Base-by-base conservation (phyloP, 2,888 invertebrate species). In the Griposia aprilina region DNA sequence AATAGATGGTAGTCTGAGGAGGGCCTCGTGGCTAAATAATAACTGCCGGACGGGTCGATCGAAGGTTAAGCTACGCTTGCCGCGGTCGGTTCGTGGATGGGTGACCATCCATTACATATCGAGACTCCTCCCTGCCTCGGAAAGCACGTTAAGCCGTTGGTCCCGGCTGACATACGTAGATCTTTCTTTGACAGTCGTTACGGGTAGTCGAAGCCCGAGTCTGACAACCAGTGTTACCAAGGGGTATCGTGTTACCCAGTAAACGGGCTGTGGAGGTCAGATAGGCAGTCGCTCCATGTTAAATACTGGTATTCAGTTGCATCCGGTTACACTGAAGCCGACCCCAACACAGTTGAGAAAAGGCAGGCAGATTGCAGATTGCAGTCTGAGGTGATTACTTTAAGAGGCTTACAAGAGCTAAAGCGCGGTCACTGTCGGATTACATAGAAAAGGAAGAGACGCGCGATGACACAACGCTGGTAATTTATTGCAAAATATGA, bases 1-100 rank as follows among this genome's bases (percentile, higher is more conserved):
- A 69, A 82, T 83, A 83, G 84, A 83, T 50, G 59, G 83, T 57
- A 52, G 52, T 67, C 48, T 17, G 66, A 63, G 26, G 75, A 7
- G 36, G 36, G 23, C 11, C 30, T 30, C 20, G 13, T 36, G 62
- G 36, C 11, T 23, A 23, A 36, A 23, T 13, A 20, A 30, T 62
- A 62, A 62, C 11, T 20, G 62, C 20, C 11, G 2, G 6, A 13
- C 11, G 20, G 36, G 30, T 36, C 11, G 62, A 13, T 62, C 3
- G 20, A 13, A 3, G 23, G 23, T 23, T 36, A 36, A 23, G 36
- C 23, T 13, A 13, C 1, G 23, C 30, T 41, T 30, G 10, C 10
- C 59, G 59, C 26, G 26, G 26, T 59, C 59, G 6, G 26, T 15
- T n/a, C 7, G 15, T 15, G n/a, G 26, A 59, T 59, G 26, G 59